Conservation (phyloP, 1,140 invertebrate genomes). For the Hermetia illucens region DNA sequence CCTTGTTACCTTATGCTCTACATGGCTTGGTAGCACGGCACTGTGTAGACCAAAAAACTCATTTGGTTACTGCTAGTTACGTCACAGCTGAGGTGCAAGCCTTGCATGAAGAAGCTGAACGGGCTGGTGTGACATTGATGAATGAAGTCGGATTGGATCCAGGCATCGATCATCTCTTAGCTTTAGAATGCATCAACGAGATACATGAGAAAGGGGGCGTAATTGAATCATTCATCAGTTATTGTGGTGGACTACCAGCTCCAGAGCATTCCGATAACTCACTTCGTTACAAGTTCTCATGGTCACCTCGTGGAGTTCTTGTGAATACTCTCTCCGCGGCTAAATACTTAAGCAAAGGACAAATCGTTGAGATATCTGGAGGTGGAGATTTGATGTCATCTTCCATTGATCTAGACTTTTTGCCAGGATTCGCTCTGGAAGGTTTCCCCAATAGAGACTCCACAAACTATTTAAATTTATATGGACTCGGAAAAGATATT, state of each 20-base stretch:
- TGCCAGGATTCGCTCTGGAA: conserved; percentile 94
- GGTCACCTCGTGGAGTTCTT: conserved; percentile 85
- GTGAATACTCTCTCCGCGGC: conserved; percentile 79
- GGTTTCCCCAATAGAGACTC: conserved; percentile 94
- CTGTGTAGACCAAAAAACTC: conserved; percentile 72
- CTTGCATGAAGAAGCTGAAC: conserved; percentile 62
- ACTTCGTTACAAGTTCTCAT: conserved; percentile 94
- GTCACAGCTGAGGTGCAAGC: conserved; percentile 67
- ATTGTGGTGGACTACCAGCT: conserved; percentile 91
- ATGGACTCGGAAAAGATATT: conserved; percentile 69
- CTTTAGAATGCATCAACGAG: conserved; percentile 93
- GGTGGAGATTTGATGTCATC: conserved; percentile 78
- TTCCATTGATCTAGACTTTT: conserved; percentile 64
- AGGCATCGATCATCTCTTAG: conserved; percentile 93
- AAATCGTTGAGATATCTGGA: conserved; percentile 79
- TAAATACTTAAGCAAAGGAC: conserved; percentile 71
- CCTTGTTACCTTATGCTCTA: conserved; percentile 81
- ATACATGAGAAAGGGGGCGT: conserved; percentile 59
- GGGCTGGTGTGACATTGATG: conserved; percentile 78
- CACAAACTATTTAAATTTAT: conserved; percentile 72
- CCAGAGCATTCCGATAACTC: conserved; percentile 92
- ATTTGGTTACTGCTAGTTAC: conserved; percentile 97
- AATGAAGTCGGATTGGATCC: conserved; percentile 96
- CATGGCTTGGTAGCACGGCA: conserved; percentile 74
- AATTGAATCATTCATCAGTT: conserved; percentile 90